Percentiles rank a stretch among this genome's conserved stretches.
phyloP scores from a whole-genome alignment of 1,140 invertebrate species.

The Laupala kohalensis region DNA sequence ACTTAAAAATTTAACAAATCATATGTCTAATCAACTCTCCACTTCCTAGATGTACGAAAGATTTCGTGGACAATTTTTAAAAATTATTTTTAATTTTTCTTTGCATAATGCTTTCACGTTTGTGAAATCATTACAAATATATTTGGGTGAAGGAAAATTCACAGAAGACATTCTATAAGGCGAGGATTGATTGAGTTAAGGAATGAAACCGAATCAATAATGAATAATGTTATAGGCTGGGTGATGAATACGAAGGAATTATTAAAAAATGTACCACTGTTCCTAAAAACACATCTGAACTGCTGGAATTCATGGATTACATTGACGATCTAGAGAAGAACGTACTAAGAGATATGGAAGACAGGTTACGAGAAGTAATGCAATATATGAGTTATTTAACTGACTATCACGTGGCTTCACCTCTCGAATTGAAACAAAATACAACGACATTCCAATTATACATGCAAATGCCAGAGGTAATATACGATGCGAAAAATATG shows the following conservation, averaged over 20 bases:
- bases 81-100: no score
- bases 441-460: conserved; percentile 79
- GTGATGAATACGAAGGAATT: conserved; percentile 73
- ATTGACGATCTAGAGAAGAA: conserved; percentile 59
- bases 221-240: conserved; percentile 51
- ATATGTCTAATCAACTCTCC: no score
- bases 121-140: no score
- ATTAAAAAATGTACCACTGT: conserved; percentile 61
- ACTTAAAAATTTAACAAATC: no score
- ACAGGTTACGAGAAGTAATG: conserved; percentile 42
- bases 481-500: conserved; percentile 68
- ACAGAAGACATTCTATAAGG: no score
- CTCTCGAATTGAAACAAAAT: conserved; percentile 75
- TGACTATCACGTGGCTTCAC: conserved; percentile 63
- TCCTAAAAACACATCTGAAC: conserved; percentile 67
- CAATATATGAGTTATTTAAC: conserved; percentile 50
- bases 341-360: conserved; percentile 58
- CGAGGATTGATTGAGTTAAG: no score
- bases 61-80: no score
- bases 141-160: no score
- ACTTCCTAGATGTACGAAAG: no score
- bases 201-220: no score
- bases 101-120: no score
- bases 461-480: conserved; percentile 58
- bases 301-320: conserved; percentile 71